Evolutionary conservation across 2,888 invertebrate species (phyloP), one percentile per base, ranked within the genome.

Genomic region (Chelonus formosanus): DNA sequence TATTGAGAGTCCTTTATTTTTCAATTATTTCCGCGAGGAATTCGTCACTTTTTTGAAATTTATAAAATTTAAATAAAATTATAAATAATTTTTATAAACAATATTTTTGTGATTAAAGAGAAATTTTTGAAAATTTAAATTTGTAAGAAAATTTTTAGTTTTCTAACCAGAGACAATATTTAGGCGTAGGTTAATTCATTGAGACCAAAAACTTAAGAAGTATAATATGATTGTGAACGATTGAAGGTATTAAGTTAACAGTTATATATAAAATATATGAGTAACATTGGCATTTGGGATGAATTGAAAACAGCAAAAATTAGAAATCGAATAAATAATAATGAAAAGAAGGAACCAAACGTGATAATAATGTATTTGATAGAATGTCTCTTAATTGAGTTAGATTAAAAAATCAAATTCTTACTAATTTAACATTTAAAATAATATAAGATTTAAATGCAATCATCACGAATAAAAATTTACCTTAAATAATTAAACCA

Each of bases 171-270:
- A 78, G 82, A 83, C 80, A 83, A 83, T 83, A 83, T 82, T 77
- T 83, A 83, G 80, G 76, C 76, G 71, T 83, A 82, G 81, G 81
- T 78, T 78, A 74, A 72, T 75, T 71, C 63, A 81, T 72, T 73
- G 77, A 82, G 80, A 83, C 82, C 82, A 83, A 83, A 83, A 83
- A 81, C 80, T 80, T 79, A 77, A 74, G 70, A 70, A 72, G 75
- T 80, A 79, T 75, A 20, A n/a, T 48, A 58, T 36, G 47, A 32
- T 32, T 40, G 34, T 58, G 5, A 20, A 58, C 6, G 47, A 47
- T 58, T 44, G 20, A 48, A 48, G 47, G 58, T n/a, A 58, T 58
- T 58, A 58, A 20, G n/a, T 34, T 47, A 48, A 10, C 35, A 4
- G 34, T 58, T 35, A 58, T n/a, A 68, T 69, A 68, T 67, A 67